Conservation (phyloP, 2,797 vertebrate species). For the Syngnathus rostellatus region DNA sequence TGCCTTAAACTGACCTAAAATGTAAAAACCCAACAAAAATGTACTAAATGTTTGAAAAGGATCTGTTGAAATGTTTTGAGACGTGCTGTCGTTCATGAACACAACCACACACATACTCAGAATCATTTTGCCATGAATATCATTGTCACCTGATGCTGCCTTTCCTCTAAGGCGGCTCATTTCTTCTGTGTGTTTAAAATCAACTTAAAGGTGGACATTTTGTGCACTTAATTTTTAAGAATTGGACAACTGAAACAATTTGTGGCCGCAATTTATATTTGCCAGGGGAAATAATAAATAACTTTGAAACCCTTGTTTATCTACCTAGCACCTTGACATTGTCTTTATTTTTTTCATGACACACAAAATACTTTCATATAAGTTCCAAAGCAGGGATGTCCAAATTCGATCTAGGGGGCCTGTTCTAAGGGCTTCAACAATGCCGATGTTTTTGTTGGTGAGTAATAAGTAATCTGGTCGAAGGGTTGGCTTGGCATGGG, state of each 20-base stretch:
- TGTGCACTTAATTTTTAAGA: slow-evolving; percentile 70
- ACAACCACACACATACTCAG: slow-evolving; percentile 9
- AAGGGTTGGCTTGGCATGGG: slow-evolving; percentile 1
- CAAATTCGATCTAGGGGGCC: no score
- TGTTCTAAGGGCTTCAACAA: neutral
- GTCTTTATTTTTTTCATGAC: slow-evolving; percentile 27
- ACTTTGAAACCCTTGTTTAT: slow-evolving; percentile 67
- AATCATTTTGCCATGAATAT: slow-evolving; percentile 36
- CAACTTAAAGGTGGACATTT: slow-evolving; percentile 54
- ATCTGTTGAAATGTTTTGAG: slow-evolving; percentile 37
- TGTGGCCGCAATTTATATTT: slow-evolving; percentile 66
- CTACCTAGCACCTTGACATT: slow-evolving; percentile 32
- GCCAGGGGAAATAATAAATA: slow-evolving; percentile 65
- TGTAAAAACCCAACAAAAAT: slow-evolving; percentile 30
- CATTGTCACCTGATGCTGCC: slow-evolving; percentile 46
- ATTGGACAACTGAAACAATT: slow-evolving; percentile 57
- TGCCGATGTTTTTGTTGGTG: neutral
- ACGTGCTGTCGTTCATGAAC: slow-evolving; percentile 49
- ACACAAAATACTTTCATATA: neutral
- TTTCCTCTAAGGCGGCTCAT: slow-evolving; percentile 50
- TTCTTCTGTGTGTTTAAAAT: slow-evolving; percentile 39
- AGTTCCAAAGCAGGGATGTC: no score
- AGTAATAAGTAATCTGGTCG: no score
- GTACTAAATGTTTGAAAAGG: slow-evolving; percentile 2
- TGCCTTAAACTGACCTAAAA: slow-evolving; percentile 62